phyloP scores from a whole-genome alignment of 2,888 invertebrate genomes.

The Perdita meconis region DNA sequence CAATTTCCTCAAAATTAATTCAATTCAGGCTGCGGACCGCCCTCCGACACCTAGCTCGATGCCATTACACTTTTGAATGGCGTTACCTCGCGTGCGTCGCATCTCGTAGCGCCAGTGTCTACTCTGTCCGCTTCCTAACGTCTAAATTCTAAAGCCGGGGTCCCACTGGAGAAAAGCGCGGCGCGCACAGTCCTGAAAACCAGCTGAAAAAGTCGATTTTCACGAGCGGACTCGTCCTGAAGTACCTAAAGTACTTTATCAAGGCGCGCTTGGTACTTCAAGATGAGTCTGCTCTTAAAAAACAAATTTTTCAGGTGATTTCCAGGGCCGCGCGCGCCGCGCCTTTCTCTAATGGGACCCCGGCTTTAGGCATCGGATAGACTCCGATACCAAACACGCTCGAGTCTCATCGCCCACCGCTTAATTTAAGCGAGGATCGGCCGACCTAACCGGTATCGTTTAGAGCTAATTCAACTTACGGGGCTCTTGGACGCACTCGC shows the following conservation, averaged over 20 bases:
- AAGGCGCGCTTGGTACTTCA: too few species aligned
- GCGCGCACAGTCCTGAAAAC: too few species aligned
- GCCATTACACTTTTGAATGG: neutral
- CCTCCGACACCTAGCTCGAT: neutral
- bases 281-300: too few species aligned
- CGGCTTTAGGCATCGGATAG: too few species aligned
- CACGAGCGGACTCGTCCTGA: too few species aligned
- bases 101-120: neutral
- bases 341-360: too few species aligned
- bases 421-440: slow-evolving; percentile 37
- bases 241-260: too few species aligned
- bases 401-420: neutral
- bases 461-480: slow-evolving; percentile 71
- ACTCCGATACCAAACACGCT: neutral
- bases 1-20: slow-evolving; percentile 2
- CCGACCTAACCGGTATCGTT: slow-evolving; percentile 13
- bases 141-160: neutral
- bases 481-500: slow-evolving; percentile 74
- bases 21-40: neutral
- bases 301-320: too few species aligned
- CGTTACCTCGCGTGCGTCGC: neutral
- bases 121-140: neutral
- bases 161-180: too few species aligned
- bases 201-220: too few species aligned
- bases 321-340: too few species aligned